Conservation (phyloP, 2,113 vertebrate genomes). For the Microtus richardsoni region DNA sequence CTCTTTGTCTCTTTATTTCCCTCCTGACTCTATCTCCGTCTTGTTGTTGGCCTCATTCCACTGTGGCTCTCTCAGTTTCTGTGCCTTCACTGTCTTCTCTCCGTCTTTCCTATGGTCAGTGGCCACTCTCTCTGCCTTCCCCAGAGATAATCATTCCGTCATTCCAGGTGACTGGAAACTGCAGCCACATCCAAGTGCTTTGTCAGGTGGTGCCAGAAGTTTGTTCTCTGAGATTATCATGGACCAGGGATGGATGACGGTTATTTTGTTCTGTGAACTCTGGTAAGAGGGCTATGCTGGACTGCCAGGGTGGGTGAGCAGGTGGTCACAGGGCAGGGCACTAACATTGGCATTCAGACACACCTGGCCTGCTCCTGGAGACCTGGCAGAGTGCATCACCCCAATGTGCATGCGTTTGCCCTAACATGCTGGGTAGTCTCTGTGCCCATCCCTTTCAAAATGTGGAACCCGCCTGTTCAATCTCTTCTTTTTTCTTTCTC, state of each 20-base stretch:
- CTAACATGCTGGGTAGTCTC: too few relatives aligned
- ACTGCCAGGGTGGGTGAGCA: neutral
- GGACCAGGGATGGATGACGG: neutral
- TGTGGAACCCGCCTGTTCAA: too few relatives aligned
- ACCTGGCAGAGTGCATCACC: too few relatives aligned
- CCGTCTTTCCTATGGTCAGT: neutral
- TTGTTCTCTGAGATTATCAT: neutral
- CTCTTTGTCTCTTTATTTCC: neutral
- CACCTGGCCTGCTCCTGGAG: too few relatives aligned
- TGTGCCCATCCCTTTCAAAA: too few relatives aligned
- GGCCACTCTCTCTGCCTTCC: neutral
- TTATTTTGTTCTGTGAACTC: neutral
- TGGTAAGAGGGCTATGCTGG: neutral
- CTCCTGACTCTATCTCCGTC: neutral
- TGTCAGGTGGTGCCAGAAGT: neutral
- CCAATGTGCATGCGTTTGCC: too few relatives aligned
- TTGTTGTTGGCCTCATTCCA: neutral
- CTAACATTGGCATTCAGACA: too few relatives aligned
- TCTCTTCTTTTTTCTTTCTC: too few relatives aligned
- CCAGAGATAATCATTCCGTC: neutral
- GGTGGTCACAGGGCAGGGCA: neutral
- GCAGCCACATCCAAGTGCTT: neutral
- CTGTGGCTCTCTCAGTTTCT: neutral
- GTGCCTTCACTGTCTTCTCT: neutral
- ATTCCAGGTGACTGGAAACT: neutral